Conservation (phyloP, 2,113 vertebrate genomes). For the Callocephalon fimbriatum region DNA sequence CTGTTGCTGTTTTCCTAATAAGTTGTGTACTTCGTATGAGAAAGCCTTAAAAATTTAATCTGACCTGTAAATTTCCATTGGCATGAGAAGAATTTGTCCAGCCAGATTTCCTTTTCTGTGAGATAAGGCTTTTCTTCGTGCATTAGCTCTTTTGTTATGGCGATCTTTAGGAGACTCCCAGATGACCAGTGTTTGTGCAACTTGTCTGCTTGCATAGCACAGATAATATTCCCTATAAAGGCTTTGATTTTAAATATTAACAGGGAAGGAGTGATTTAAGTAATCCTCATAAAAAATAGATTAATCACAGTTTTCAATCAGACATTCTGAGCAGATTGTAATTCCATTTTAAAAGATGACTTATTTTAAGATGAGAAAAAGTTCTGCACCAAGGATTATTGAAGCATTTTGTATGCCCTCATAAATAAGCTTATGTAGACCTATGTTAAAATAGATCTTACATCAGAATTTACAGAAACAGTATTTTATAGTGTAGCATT, state of each 20-base stretch:
- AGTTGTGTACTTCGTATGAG: not conserved
- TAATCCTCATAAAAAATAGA: not conserved
- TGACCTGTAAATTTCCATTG: not conserved
- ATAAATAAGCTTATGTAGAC: not conserved
- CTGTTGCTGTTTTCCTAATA: not conserved
- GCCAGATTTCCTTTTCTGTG: not conserved
- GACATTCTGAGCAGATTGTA: not conserved
- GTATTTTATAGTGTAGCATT: not conserved
- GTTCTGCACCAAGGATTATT: not conserved
- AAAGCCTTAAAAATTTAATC: not conserved
- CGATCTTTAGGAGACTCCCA: not conserved
- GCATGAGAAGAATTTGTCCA: fast-evolving
- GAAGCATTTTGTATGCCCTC: not conserved
- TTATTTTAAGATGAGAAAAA: not conserved
- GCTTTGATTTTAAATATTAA: not conserved
- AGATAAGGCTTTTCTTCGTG: not conserved
- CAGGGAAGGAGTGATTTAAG: not conserved
- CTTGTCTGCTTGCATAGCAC: not conserved
- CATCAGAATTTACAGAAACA: not conserved
- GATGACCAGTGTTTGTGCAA: not conserved
- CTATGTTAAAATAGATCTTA: not conserved
- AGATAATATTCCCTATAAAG: not conserved
- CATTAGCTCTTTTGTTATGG: not conserved
- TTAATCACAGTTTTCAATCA: not conserved
- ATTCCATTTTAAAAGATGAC: not conserved